Evolutionary conservation across 2,797 vertebrate species (phyloP), one percentile per base, ranked within the genome.

Genomic region (Varecia variegata): DNA sequence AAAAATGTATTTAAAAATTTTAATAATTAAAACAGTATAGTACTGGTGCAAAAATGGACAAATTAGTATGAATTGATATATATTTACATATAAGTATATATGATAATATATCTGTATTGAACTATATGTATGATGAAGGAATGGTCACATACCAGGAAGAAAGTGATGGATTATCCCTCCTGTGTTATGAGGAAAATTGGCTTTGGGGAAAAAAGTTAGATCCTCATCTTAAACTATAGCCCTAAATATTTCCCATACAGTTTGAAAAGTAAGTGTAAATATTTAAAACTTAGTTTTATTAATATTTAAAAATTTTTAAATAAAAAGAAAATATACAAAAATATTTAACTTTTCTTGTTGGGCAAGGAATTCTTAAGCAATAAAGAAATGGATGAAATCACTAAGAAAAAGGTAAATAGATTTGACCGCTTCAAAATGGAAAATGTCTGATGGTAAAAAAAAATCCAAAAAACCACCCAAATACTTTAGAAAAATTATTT

Each of bases 211-310:
- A 92, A 95, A 83, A 40, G 21, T 83, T 93, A 88, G 62, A 73
- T 17, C 3, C 21, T 91, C 5, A 56, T 20, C 18, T 79, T 35
- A 86, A 71, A 82, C 38, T 71, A 32, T 11, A 32, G 23, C 30
- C 35, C 40, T 73, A 79, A 77, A 58, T 45, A 83, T 77, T 71
- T 71, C 54, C 38, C n/a, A 47, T 15, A n/a, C 88, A 4, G 14
- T 60, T 91, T 84, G 30, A 88, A 92, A 86, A 90, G 8, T 47
- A 76, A 80, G 35, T n/a, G 25, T 82, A 90, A 82, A 74, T 73
- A 84, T 85, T 92, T 73, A 89, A 80, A 88, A 32, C 30, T 86
- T 90, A 71, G 9, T 81, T 74, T 86, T 81, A 88, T 54, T 54
- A 25, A 56, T 56, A 56, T 30, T 88, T 85, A 5, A 13, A 65